Conservation (phyloP, 2,888 invertebrate genomes). For the Drosophila villosipedis region DNA sequence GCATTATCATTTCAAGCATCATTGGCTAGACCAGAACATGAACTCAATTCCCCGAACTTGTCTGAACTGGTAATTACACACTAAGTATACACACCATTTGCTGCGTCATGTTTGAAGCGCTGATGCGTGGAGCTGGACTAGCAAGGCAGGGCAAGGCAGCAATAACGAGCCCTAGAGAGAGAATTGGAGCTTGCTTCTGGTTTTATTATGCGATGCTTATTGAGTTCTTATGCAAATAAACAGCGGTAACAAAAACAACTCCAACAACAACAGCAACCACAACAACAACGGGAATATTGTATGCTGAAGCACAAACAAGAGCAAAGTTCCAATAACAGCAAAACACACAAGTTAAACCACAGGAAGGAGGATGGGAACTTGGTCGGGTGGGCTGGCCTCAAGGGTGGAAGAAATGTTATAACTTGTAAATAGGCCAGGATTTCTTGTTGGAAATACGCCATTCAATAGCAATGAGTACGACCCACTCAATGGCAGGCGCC, state of each 20-base stretch:
- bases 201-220: constrained; percentile 58
- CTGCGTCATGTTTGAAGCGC: constrained; percentile 53
- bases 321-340: constrained; percentile 53
- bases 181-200: constrained; percentile 46
- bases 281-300: constrained; percentile 21
- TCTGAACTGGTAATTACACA: constrained; percentile 47
- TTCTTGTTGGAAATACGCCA: constrained; percentile 72
- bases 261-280: constrained; percentile 28
- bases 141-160: constrained; percentile 31
- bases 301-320: constrained; percentile 27
- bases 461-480: constrained; percentile 50
- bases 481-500: constrained; percentile 48
- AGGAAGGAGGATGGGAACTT: not conserved
- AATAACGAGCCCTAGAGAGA: constrained; percentile 33
- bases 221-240: constrained; percentile 74
- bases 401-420: constrained; percentile 21
- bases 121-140: constrained; percentile 42
- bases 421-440: constrained; percentile 74
- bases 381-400: not conserved
- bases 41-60: constrained; percentile 16
- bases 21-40: constrained; percentile 60
- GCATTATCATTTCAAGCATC: constrained; percentile 61
- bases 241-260: constrained; percentile 32
- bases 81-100: constrained; percentile 63
- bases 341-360: constrained; percentile 43